Percentiles rank a stretch among this genome's conserved stretches.
phyloP scores from a whole-genome alignment of 2,113 vertebrate species.

The Paramormyrops kingsleyae region DNA sequence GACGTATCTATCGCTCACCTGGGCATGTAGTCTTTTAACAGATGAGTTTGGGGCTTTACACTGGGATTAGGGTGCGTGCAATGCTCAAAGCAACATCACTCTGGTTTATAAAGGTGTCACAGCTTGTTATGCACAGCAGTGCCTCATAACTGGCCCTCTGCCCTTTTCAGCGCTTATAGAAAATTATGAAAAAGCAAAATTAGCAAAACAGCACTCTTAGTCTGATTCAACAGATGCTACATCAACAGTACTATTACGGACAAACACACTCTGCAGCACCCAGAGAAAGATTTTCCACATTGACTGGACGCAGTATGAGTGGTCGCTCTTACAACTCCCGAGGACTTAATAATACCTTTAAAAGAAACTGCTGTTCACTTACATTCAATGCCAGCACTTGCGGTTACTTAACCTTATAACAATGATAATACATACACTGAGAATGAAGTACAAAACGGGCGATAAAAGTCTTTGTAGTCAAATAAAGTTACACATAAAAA shows the following conservation, averaged over 20 bases:
- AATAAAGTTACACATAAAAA: background rate
- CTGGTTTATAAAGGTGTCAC: background rate
- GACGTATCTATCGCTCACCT: background rate
- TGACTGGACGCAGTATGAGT: no score
- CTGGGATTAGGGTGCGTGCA: background rate
- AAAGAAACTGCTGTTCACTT: background rate
- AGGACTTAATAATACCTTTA: background rate
- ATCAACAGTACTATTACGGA: background rate
- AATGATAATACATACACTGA: background rate
- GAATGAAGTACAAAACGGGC: background rate
- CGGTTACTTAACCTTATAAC: background rate
- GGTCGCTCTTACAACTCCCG: background rate
- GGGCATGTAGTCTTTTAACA: background rate
- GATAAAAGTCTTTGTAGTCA: slow-evolving; percentile 1
- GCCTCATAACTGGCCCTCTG: background rate
- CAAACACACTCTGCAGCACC: background rate
- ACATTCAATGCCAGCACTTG: background rate
- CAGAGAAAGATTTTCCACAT: background rate
- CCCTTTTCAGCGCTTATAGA: background rate
- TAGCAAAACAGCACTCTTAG: background rate
- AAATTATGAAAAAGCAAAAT: background rate
- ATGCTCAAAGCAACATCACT: background rate
- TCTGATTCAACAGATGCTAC: background rate
- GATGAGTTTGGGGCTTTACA: background rate
- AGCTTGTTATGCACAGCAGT: no score